Evolutionary conservation across 2,113 vertebrate species (phyloP).

Genomic region (Pao palembangensis): DNA sequence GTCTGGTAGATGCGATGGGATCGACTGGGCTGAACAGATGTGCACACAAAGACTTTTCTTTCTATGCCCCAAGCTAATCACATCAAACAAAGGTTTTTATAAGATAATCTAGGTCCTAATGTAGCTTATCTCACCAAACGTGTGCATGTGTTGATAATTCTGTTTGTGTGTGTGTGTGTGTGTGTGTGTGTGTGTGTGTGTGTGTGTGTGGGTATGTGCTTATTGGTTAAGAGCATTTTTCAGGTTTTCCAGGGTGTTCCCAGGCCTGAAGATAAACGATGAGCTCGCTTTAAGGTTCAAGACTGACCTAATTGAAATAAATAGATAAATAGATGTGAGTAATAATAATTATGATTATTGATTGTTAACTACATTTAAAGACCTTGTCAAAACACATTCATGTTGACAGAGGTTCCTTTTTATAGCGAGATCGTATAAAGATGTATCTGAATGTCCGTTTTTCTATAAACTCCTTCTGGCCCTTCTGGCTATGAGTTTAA

Average conservation of each 20-base stretch:
- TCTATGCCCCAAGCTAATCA: conserved; percentile 33
- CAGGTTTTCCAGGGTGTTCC: neutral
- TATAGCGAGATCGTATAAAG: no score
- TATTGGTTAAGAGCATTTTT: conserved; percentile 42
- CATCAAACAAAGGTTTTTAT: conserved; percentile 35
- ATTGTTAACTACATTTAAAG: conserved; percentile 8
- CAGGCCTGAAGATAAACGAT: conserved; percentile 15
- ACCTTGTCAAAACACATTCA: neutral
- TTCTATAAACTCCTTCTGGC: no score
- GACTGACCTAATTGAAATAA: conserved; percentile 16
- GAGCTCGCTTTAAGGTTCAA: neutral
- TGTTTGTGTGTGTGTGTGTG: neutral
- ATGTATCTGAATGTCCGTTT: no score
- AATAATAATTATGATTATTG: neutral
- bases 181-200: conserved; percentile 11
- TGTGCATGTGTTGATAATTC: conserved; percentile 18
- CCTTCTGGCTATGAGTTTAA: no score
- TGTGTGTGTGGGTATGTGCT: conserved; percentile 5
- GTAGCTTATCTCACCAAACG: conserved; percentile 27
- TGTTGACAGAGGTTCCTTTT: conserved; percentile 1
- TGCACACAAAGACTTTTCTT: conserved; percentile 11
- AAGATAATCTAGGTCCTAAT: conserved; percentile 25
- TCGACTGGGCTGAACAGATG: conserved; percentile 4
- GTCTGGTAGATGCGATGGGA: conserved; percentile 23
- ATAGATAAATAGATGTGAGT: neutral